phyloP scores from a whole-genome alignment of 2,797 vertebrate species.

The Zenarchopterus dispar region DNA sequence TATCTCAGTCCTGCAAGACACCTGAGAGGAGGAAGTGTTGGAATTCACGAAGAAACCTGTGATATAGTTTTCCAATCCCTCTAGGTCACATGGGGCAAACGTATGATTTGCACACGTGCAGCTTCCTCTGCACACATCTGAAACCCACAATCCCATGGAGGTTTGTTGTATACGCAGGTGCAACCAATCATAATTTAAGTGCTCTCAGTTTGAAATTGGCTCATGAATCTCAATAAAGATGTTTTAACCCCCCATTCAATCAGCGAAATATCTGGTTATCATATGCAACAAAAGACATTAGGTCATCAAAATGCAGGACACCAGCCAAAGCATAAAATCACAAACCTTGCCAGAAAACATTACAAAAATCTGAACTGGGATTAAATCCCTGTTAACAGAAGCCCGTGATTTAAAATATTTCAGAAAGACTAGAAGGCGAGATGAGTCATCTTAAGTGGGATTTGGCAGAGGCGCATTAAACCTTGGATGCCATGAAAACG shows the following conservation, averaged over 20 bases:
- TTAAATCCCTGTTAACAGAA: too few species aligned
- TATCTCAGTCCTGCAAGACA: constrained; percentile 55
- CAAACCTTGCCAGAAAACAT: too few species aligned
- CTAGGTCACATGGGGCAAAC: constrained; percentile 26
- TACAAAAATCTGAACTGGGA: too few species aligned
- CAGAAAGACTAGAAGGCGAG: too few species aligned
- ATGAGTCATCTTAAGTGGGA: too few species aligned
- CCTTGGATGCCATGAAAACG: too few species aligned
- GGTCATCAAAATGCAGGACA: too few species aligned
- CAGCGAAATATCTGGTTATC: constrained; percentile 8
- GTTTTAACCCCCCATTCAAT: constrained; percentile 15
- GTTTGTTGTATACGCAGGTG: constrained; percentile 20
- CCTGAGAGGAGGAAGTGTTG: constrained; percentile 36
- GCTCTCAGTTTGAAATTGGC: constrained; percentile 10
- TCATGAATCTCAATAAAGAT: constrained; percentile 9
- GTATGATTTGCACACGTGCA: constrained; percentile 21
- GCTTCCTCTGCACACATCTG: neutral
- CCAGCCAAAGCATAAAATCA: too few species aligned
- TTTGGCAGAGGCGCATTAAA: too few species aligned
- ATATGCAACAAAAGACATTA: too few species aligned
- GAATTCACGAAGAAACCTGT: constrained; percentile 36
- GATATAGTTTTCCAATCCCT: constrained; percentile 26
- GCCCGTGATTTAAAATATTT: too few species aligned
- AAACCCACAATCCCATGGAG: neutral
- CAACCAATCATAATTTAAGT: constrained; percentile 14